Base-by-base conservation (phyloP, 2,888 invertebrate species). In the Philonicus albiceps region DNA sequence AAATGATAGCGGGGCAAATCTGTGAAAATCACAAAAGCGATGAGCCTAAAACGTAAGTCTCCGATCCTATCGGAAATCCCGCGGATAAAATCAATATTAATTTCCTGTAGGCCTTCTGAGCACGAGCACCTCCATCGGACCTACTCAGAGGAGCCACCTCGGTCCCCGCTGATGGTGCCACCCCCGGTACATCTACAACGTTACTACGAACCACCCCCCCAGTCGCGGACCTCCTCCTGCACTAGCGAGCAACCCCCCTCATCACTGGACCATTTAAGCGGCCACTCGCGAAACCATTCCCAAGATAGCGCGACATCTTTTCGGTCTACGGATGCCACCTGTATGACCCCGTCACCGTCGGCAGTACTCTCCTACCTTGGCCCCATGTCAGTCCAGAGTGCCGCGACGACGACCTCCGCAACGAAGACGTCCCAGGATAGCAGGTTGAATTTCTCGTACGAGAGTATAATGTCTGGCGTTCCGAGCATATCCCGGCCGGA, bases 61-160 rank as follows among this genome's bases (percentile, higher is more conserved):
- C 37, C 37, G 37, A 34, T 40, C 7, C 43, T 27, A 64, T 27
- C 27, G 30, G 13, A 73, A 19, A 13, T 27, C 13, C 73, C 22
- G 43, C 19, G 22, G 22, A 7, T 74, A 49, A 75, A 85, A 72
- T 86, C 31, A 34, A 81, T 76, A 88, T 85, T 55, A 19, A 34
- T 72, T 72, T 34, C 22, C 13, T 83, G 0, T 84, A 91, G 91
- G 73, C 86, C 87, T 53, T 76, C 88, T 31, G 95, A 96, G 31
- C 97, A 97, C 90, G 96, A 96, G 89, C 95, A 95, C 88, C 93
- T 97, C 84, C 96, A 96, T 90, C 94, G 97, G 90, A 97, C 97
- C 0, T 96, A 97, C 91, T 97, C 97, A 72, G 97, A 97, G 91
- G 97, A 96, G 91, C 96, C 96, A 5, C 96, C 96, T 3, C 93